Evolutionary conservation across 92 coral and sea anemone genomes (phyloP).

Genomic region (Umimayanthus chanpuru): DNA sequence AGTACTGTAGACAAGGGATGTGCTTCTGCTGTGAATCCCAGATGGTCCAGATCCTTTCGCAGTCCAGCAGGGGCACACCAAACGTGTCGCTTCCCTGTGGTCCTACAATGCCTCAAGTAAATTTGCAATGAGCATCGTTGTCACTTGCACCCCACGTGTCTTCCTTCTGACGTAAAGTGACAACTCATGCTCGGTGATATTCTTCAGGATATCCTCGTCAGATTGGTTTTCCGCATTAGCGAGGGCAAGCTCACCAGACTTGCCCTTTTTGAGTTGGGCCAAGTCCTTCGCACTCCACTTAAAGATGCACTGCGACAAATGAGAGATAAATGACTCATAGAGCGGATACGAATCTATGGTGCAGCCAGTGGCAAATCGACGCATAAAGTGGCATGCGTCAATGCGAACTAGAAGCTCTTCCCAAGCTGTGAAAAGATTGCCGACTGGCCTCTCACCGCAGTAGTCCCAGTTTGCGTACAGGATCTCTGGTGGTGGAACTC

Average conservation of each 20-base stretch:
- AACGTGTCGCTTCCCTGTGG: conserved; percentile 62
- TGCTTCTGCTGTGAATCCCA: conserved; percentile 61
- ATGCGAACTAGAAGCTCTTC: too few species aligned
- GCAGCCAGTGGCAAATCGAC: too few species aligned
- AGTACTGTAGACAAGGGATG: conserved; percentile 68
- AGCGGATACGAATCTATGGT: too few species aligned
- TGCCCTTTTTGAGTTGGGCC: conserved; percentile 27
- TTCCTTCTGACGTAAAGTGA: conserved; percentile 48
- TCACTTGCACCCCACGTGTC: conserved; percentile 60
- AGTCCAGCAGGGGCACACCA: conserved; percentile 68
- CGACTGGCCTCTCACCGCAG: too few species aligned
- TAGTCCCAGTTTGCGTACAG: too few species aligned
- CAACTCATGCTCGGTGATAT: conserved; percentile 52
- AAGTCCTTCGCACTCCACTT: too few species aligned
- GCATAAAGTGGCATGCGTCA: too few species aligned
- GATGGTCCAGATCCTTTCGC: conserved; percentile 52
- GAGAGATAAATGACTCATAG: too few species aligned
- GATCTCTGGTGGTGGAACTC: too few species aligned
- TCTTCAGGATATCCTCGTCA: conserved; percentile 46
- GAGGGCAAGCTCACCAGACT: conserved; percentile 13
- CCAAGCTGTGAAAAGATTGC: too few species aligned
- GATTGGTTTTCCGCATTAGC: conserved; percentile 23
- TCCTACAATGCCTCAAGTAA: conserved; percentile 52
- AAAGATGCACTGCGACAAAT: too few species aligned
- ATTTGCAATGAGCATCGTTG: conserved; percentile 42